Percentiles rank a stretch among this genome's conserved stretches.
Conservation (phyloP, 2,113 vertebrate species). For the Cranoglanis bouderius region DNA sequence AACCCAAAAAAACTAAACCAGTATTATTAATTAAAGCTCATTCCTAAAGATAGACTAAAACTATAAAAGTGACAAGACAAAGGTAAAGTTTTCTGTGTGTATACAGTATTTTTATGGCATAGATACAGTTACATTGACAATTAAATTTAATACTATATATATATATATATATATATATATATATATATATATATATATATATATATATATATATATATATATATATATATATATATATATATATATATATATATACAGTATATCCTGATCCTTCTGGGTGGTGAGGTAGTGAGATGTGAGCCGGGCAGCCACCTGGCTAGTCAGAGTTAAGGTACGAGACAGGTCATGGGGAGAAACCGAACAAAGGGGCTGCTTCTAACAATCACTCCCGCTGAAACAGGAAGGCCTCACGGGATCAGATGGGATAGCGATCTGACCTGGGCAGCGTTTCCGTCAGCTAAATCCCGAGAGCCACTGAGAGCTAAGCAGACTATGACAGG, state of each 20-base stretch:
- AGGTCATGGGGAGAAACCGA: constrained; percentile 44
- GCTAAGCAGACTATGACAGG: constrained; percentile 18
- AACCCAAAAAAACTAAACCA: neutral
- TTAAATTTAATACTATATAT: too few species aligned
- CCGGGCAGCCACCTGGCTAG: constrained; percentile 45
- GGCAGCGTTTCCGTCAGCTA: constrained; percentile 52
- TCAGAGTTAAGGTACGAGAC: constrained; percentile 31
- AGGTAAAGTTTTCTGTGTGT: neutral
- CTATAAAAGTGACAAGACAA: neutral
- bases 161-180: too few species aligned
- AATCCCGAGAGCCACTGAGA: constrained; percentile 22
- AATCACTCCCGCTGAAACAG: constrained; percentile 53
- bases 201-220: too few species aligned
- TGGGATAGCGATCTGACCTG: constrained; percentile 56
- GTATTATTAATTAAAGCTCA: neutral
- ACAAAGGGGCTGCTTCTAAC: constrained; percentile 54
- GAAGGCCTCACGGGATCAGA: constrained; percentile 47
- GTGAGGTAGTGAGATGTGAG: constrained; percentile 19
- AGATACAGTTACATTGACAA: neutral
- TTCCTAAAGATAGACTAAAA: neutral
- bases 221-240: too few species aligned
- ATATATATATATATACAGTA: neutral
- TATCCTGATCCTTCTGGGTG: constrained; percentile 24
- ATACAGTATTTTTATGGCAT: neutral
- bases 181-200: too few species aligned